Base-by-base conservation (phyloP, 2,888 invertebrate genomes). In the Dasysyrphus tricinctus region DNA sequence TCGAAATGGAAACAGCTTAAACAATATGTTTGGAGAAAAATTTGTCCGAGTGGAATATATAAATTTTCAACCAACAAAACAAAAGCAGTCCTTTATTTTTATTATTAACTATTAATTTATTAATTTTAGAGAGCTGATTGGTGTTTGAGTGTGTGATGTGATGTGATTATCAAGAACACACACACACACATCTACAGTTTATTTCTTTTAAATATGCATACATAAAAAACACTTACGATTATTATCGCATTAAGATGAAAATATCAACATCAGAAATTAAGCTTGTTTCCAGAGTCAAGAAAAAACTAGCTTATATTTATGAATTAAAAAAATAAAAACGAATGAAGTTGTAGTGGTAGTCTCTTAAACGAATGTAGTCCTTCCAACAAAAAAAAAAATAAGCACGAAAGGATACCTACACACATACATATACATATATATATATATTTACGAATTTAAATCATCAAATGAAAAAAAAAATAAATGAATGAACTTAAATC, bases 41-140 rank as follows among this genome's bases (percentile, higher is more conserved):
- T 79, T 39, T 29, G 32, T 47, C 49, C 70, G 19, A 63, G 80
- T 73, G 81, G 77, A 82, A 75, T 79, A 75, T 72, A 39, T 39
- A 75, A 24, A 70, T 54, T 74, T 74, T 80, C 77, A 70, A 70
- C 5, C 63, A 54, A 44, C 32, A 61, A 69, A 78, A 74, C n/a
- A 59, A 61, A 77, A 80, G 24, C 73, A 85, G 86, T 86, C 86
- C 86, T 86, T 86, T 76, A 85, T 81, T 81, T 86, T 65, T 86
- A 81, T 86, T 76, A 69, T 82, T 86, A 72, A 85, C 73, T 81
- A 69, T 86, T 86, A 82, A 86, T 86, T 86, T 86, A 86, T 86
- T 86, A 86, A 79, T 86, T 82, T 82, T 82, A 79, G 70, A 79
- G 57, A 75, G 82, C 81, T 78, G 74, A 79, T 86, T 70, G 74